These are phyloP conservation scores for Resseliella maxima DNA, from an alignment of 2,888 invertebrate species.

Conservation along the genomic window DNA sequence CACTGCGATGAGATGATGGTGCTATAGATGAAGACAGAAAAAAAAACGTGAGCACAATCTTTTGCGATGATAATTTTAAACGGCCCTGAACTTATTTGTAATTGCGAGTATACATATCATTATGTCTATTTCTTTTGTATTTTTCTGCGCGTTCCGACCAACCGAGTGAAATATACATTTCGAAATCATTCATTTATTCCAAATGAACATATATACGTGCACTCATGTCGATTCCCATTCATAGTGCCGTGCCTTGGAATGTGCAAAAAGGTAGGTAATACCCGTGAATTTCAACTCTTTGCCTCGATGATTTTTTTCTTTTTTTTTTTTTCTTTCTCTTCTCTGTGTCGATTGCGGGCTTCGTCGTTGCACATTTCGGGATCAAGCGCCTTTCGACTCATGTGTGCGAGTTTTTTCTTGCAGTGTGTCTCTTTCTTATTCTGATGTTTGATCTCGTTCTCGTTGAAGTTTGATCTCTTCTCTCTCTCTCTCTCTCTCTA, in stretches of 20 bases:
- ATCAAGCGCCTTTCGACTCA: slow-evolving; percentile 7
- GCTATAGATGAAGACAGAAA: background rate
- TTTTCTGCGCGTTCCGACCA: background rate
- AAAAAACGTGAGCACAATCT: slow-evolving; percentile 25
- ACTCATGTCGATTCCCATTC: background rate
- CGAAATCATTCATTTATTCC: slow-evolving; percentile 40
- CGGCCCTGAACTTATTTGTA: slow-evolving; percentile 57
- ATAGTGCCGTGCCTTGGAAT: slow-evolving; percentile 33
- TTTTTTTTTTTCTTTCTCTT: background rate
- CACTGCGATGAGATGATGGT: background rate
- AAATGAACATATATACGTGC: background rate
- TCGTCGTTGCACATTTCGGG: slow-evolving; percentile 15
- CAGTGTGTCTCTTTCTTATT: too few relatives aligned
- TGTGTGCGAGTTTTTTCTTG: too few relatives aligned
- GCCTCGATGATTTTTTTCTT: too few relatives aligned
- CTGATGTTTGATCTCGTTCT: too few relatives aligned
- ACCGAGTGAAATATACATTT: background rate
- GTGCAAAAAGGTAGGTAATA: slow-evolving; percentile 29
- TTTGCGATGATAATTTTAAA: slow-evolving; percentile 53
- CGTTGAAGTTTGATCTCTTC: too few relatives aligned
- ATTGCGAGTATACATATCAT: slow-evolving; percentile 36
- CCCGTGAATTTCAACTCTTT: slow-evolving; percentile 24
- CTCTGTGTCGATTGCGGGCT: background rate
- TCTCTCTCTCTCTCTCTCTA: too few relatives aligned
- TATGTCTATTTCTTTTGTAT: slow-evolving; percentile 17